These are phyloP conservation scores for Gallinago media DNA, from an alignment of 2,113 vertebrate genomes.

Conservation along the genomic window DNA sequence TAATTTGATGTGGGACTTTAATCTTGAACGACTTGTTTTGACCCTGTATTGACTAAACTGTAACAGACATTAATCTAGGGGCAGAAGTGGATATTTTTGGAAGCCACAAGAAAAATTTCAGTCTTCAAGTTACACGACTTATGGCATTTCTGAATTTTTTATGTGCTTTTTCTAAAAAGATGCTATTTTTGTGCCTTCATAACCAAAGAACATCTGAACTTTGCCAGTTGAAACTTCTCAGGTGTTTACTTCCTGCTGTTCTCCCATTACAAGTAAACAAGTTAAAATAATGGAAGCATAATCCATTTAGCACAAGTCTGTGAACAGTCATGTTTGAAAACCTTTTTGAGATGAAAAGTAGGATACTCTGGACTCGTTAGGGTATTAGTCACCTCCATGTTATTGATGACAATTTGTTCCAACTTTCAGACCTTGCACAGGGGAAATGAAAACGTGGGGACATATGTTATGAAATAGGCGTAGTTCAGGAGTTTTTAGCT, in stretches of 20 bases:
- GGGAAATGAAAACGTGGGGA: neutral
- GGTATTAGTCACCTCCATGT: neutral
- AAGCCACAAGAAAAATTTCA: neutral
- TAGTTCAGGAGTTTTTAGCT: neutral
- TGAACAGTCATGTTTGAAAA: neutral
- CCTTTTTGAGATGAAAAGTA: neutral
- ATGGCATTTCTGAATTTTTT: neutral
- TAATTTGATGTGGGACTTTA: conserved; percentile 32
- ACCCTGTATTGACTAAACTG: conserved; percentile 3
- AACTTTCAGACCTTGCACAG: neutral
- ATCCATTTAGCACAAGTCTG: conserved; percentile 5
- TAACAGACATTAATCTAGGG: neutral
- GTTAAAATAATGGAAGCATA: conserved; percentile 11
- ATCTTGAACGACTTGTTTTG: conserved; percentile 39
- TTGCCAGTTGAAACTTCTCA: neutral
- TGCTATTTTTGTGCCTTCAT: neutral
- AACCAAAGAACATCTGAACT: neutral
- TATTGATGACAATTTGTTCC: neutral
- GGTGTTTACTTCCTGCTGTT: conserved; percentile 23
- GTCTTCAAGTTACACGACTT: neutral
- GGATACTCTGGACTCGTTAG: neutral
- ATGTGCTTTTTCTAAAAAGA: neutral
- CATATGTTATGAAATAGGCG: neutral
- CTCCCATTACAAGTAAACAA: conserved; percentile 31
- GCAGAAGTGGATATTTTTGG: conserved; percentile 45